These are phyloP conservation scores for Drosophila watanabei DNA, from an alignment of 1,140 invertebrate species.

Conservation along the genomic window DNA sequence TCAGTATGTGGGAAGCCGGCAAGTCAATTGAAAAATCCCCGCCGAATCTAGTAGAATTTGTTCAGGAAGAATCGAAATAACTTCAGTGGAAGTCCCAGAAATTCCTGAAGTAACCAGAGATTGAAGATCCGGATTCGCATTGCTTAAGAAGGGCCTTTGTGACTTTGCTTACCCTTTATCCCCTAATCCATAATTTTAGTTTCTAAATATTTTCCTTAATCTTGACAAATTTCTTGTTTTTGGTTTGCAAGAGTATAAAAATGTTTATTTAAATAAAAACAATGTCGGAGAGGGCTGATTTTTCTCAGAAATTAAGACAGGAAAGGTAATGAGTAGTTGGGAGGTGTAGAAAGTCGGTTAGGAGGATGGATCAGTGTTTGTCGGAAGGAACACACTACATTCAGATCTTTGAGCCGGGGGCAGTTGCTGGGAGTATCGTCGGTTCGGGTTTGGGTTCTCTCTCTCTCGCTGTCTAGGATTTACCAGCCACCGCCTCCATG, in stretches of 20 bases:
- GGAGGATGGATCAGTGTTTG: constrained; percentile 3
- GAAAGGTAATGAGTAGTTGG: not conserved
- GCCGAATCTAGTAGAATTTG: not conserved
- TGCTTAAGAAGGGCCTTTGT: not conserved
- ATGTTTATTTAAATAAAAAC: constrained; percentile 12
- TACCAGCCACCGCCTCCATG: constrained; percentile 37
- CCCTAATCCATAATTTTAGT: not conserved
- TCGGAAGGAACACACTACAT: not conserved
- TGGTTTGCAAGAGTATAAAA: constrained; percentile 10
- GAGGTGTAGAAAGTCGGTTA: not conserved
- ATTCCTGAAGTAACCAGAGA: not conserved
- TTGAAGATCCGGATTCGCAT: constrained; percentile 4
- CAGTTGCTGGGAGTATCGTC: not conserved
- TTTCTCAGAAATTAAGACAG: not conserved
- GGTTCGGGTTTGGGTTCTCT: not conserved
- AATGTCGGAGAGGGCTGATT: not conserved
- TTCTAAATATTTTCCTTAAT: not conserved
- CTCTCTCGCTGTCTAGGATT: not conserved
- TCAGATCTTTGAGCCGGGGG: not conserved
- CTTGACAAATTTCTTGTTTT: not conserved
- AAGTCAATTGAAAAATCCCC: constrained; percentile 23
- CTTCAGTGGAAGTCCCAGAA: not conserved
- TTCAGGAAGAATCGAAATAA: constrained; percentile 11
- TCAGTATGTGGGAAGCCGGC: constrained; percentile 28
- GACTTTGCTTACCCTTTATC: not conserved